Evolutionary conservation across 1,140 invertebrate genomes (phyloP).

Genomic region (Cephus cinctus): DNA sequence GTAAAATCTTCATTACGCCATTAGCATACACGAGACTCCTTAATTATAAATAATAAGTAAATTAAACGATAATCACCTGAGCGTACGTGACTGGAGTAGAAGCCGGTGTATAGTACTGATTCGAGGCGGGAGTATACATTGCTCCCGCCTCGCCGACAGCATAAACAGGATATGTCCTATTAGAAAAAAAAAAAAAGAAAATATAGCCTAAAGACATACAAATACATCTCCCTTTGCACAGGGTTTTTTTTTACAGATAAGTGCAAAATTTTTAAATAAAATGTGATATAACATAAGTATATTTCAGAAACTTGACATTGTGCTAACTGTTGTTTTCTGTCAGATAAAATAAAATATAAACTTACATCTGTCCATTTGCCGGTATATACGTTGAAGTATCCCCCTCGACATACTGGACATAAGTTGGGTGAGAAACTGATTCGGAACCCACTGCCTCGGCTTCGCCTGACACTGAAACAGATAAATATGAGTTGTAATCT

Average conservation of each 20-base stretch:
- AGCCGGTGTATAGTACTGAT: constrained; percentile 63
- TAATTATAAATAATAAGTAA: constrained; percentile 2
- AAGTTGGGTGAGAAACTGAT: constrained; percentile 61
- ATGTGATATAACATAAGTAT: constrained; percentile 1
- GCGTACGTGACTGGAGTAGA: constrained; percentile 60
- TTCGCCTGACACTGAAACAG: constrained; percentile 56
- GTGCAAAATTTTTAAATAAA: constrained; percentile 12
- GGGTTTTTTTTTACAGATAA: not conserved
- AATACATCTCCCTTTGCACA: not conserved
- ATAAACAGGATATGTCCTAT: constrained; percentile 85
- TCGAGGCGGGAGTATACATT: constrained; percentile 68
- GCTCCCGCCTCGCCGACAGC: constrained; percentile 74
- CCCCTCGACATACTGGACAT: constrained; percentile 72
- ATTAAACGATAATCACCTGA: constrained; percentile 56
- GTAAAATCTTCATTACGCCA: constrained; percentile 17
- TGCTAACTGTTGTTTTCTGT: not conserved
- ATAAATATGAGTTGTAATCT: constrained; percentile 2
- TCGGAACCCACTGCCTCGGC: constrained; percentile 57
- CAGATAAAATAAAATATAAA: constrained; percentile 14
- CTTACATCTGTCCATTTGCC: constrained; percentile 66
- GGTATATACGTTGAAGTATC: constrained; percentile 70
- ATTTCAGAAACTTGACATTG: constrained; percentile 2
- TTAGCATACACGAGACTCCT: not conserved
- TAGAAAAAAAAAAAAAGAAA: constrained; percentile 41
- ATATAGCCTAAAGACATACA: not conserved